Percentiles rank a stretch among this genome's conserved stretches.
Evolutionary conservation across 2,797 vertebrate genomes (phyloP).

Genomic region (Mustela erminea): DNA sequence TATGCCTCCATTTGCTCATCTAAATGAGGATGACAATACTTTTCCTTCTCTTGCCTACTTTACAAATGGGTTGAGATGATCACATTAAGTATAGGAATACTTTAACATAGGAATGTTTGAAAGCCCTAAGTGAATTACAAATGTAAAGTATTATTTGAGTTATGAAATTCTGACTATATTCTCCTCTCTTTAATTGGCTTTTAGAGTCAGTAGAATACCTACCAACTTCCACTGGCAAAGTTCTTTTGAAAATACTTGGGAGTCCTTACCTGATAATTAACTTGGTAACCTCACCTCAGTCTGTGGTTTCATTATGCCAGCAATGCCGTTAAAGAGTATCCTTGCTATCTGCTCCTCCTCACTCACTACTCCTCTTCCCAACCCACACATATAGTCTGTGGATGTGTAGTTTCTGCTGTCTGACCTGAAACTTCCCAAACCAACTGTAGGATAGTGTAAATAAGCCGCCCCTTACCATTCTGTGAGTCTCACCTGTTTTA

Average conservation of each 20-base stretch:
- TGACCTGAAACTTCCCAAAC: background rate
- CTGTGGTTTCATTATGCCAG: background rate
- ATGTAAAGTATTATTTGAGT: background rate
- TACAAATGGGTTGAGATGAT: background rate
- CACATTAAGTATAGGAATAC: background rate
- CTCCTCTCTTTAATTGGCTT: background rate
- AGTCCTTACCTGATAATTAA: background rate
- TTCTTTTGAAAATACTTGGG: conserved; percentile 24
- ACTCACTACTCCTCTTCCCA: background rate
- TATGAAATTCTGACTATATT: conserved; percentile 4
- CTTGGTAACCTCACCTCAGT: background rate
- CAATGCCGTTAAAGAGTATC: background rate
- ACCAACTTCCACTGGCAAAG: background rate
- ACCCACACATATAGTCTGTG: background rate
- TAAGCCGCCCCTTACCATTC: background rate
- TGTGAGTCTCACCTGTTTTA: conserved; percentile 82
- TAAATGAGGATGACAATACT: background rate
- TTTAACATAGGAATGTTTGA: conserved; percentile 33
- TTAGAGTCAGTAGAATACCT: background rate
- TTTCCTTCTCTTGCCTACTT: background rate
- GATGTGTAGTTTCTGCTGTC: background rate
- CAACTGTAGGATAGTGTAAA: background rate
- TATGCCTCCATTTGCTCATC: background rate
- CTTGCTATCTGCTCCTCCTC: background rate
- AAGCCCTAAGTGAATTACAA: background rate